Conservation (phyloP, 2,888 invertebrate genomes). For the Limenitis arthemis region DNA sequence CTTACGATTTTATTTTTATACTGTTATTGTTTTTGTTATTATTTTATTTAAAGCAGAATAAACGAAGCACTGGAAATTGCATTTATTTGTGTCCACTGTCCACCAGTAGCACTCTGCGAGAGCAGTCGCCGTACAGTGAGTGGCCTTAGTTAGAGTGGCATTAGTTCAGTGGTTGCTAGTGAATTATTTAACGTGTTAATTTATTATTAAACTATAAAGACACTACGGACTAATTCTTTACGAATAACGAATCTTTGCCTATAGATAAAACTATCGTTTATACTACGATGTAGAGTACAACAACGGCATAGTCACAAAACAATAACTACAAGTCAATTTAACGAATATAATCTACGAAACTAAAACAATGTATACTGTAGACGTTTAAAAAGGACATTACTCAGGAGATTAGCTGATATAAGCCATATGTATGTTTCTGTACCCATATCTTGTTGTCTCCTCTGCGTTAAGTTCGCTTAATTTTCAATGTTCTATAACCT, state of each 20-base stretch:
- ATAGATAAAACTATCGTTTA: constrained; percentile 5
- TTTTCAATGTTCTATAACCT: constrained; percentile 32
- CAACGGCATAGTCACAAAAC: constrained; percentile 26
- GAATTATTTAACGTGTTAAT: constrained; percentile 28
- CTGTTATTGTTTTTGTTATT: constrained; percentile 41
- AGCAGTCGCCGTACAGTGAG: constrained; percentile 35
- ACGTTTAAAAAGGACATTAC: constrained; percentile 8
- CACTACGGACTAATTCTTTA: constrained; percentile 18
- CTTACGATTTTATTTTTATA: constrained; percentile 68
- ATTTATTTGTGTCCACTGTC: constrained; percentile 54
- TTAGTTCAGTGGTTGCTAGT: constrained; percentile 40
- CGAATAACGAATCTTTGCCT: constrained; percentile 10
- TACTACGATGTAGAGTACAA: constrained; percentile 8
- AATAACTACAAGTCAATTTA: constrained; percentile 59
- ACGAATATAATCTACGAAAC: constrained; percentile 32
- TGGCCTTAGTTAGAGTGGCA: too few relatives aligned
- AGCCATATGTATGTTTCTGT: constrained; percentile 14
- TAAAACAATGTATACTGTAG: constrained; percentile 15
- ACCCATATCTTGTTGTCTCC: constrained; percentile 16
- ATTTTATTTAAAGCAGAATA: constrained; percentile 36
- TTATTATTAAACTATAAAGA: constrained; percentile 22
- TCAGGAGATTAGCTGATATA: background rate
- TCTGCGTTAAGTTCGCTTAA: constrained; percentile 22
- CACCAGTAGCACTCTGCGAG: constrained; percentile 40
- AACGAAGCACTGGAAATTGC: constrained; percentile 56